Conservation (phyloP, 2,797 vertebrate species). For the Falco peregrinus region DNA sequence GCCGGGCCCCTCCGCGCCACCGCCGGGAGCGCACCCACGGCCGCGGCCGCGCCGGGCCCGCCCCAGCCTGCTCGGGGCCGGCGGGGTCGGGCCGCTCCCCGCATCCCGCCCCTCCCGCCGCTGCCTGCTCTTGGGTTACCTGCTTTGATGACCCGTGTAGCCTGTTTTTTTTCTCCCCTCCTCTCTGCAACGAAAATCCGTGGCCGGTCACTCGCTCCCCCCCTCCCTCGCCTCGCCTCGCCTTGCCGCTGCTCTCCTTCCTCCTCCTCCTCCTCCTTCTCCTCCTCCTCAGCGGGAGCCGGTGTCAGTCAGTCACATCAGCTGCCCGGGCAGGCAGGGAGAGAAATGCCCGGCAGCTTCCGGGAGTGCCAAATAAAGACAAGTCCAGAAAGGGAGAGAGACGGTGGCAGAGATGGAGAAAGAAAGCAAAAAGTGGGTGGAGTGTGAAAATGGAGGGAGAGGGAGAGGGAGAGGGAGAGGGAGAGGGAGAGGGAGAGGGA, state of each 20-base stretch:
- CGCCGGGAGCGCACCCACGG: neutral
- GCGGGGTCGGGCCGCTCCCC: neutral
- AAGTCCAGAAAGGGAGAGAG: conserved; percentile 70
- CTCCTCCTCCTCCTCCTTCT: neutral
- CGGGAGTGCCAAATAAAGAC: conserved; percentile 92
- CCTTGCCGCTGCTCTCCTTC: neutral
- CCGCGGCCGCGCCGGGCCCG: neutral
- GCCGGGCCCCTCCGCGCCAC: neutral
- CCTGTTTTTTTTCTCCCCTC: neutral
- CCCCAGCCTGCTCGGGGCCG: neutral
- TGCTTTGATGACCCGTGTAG: conserved; percentile 20
- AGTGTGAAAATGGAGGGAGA: conserved; percentile 54
- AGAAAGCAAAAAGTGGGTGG: conserved; percentile 63
- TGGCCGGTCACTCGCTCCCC: conserved; percentile 27
- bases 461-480: conserved; percentile 2
- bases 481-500: neutral
- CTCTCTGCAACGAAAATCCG: conserved; percentile 40
- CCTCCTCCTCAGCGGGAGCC: neutral
- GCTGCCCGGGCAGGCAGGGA: conserved; percentile 44
- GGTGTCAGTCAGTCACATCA: conserved; percentile 75
- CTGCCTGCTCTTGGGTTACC: conserved; percentile 49
- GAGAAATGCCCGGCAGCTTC: conserved; percentile 80
- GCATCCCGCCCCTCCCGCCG: neutral
- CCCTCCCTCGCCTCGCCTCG: conserved; percentile 10
- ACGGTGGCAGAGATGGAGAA: conserved; percentile 48